Percentiles rank a stretch among this genome's conserved stretches.
phyloP scores from a whole-genome alignment of 2,888 invertebrate genomes.

The Mesorhabditis spiculigera region DNA sequence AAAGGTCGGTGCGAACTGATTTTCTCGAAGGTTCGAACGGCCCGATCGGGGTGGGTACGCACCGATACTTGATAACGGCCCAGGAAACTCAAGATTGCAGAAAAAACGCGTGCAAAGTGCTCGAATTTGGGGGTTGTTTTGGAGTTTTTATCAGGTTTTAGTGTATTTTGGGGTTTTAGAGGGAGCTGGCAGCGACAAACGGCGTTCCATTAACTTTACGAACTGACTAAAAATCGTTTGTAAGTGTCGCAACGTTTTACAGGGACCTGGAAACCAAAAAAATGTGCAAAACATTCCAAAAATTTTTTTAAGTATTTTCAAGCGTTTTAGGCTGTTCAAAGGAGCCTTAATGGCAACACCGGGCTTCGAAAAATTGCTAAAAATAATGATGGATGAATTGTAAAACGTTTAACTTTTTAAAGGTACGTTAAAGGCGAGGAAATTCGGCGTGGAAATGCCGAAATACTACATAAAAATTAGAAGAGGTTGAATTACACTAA shows the following conservation, averaged over 20 bases:
- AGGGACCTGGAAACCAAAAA: neutral
- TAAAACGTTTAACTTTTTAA: no score
- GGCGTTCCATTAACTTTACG: neutral
- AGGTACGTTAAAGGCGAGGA: neutral
- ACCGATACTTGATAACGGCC: no score
- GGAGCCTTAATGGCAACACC: neutral
- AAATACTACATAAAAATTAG: no score
- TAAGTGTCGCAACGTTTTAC: neutral
- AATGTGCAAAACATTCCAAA: neutral
- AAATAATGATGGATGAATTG: no score
- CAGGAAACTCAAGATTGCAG: no score
- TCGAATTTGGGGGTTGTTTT: no score
- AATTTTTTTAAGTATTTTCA: neutral
- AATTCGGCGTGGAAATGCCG: no score
- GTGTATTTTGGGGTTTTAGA: neutral
- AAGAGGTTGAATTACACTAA: no score
- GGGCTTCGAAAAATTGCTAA: neutral
- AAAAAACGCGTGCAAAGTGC: no score
- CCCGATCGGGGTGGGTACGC: no score
- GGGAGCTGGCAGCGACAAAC: neutral
- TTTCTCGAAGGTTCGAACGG: no score
- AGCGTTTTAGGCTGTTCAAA: neutral
- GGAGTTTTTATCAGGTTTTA: neutral
- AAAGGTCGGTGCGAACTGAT: no score
- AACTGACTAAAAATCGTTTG: neutral